Evolutionary conservation across 2,888 invertebrate species (phyloP), one percentile per base, ranked within the genome.

Genomic region (Incurvaria masculella): DNA sequence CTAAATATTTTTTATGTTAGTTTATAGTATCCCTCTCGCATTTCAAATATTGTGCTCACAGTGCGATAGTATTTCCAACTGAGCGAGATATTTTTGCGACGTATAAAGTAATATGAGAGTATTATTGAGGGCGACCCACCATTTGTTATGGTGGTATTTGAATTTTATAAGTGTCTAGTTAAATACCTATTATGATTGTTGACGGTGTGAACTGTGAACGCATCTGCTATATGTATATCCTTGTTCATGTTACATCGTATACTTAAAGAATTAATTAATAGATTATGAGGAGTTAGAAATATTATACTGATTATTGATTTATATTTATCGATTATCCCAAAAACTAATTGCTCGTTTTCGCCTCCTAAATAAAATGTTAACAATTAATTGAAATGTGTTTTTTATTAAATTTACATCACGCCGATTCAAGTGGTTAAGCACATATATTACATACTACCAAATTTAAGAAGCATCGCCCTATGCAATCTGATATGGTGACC

Each of bases 321-420:
- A 73, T 78, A 78, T 71, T n/a, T 69, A 63, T 72, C 38, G 69
- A 67, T 63, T 73, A 74, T 72, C 69, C 75, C 67, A 62, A 74
- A 41, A 71, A 73, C 69, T 73, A 73, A 73, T 74, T 74, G 75
- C 75, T 76, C 76, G 75, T 78, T 78, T 72, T 78, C 73, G 78
- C 78, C 78, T 78, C 74, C 74, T 52, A 74, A 78, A 78, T 78
- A 78, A 78, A 78, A 78, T 76, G 78, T 78, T 78, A 73, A 72
- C 73, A 70, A 75, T 70, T 72, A 68, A 59, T 61, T 33, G 53
- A 43, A 56, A 51, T 63, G 69, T 69, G 67, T 51, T 63, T 65
- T 69, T 59, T 19, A 5, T 21, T 33, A 33, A 2, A 17, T 42
- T 42, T n/a, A n/a, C n/a, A n/a, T n/a, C n/a, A n/a, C n/a, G n/a